Percentiles rank a stretch among this genome's conserved stretches.
phyloP scores from a whole-genome alignment of 2,797 vertebrate genomes.

The Allobates femoralis region DNA sequence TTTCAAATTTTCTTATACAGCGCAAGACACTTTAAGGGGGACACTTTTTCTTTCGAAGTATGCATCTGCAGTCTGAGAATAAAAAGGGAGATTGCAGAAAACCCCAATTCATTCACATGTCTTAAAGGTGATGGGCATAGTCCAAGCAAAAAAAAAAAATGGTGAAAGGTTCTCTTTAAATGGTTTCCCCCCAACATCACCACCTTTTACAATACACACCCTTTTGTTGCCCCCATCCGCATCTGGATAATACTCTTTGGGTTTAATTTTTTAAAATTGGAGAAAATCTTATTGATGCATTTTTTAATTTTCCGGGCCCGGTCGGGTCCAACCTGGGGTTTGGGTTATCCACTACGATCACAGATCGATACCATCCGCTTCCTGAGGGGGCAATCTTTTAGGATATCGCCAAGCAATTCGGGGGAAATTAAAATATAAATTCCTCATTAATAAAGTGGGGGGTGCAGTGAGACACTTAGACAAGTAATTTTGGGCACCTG shows the following conservation, averaged over 20 bases:
- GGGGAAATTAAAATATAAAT: background rate
- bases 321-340: conserved; percentile 94
- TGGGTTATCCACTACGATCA: conserved; percentile 94
- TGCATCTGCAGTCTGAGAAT: too few relatives aligned
- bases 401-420: conserved; percentile 87
- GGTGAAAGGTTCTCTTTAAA: too few relatives aligned
- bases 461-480: too few relatives aligned
- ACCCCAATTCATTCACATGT: too few relatives aligned
- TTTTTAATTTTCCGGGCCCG: conserved; percentile 95
- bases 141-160: too few relatives aligned
- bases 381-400: conserved; percentile 89
- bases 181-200: background rate
- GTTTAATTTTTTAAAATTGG: conserved; percentile 97
- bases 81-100: too few relatives aligned
- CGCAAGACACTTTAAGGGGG: too few relatives aligned
- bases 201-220: conserved; percentile 75
- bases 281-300: conserved; percentile 98
- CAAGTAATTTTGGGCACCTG: too few relatives aligned
- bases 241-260: conserved; percentile 95
- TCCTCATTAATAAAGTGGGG: too few relatives aligned
- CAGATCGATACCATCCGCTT: conserved; percentile 96
- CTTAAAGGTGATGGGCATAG: too few relatives aligned
- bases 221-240: conserved; percentile 92
- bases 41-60: too few relatives aligned
- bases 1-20: too few relatives aligned